Evolutionary conservation across 2,797 vertebrate species (phyloP).

Genomic region (Ataeniobius toweri): DNA sequence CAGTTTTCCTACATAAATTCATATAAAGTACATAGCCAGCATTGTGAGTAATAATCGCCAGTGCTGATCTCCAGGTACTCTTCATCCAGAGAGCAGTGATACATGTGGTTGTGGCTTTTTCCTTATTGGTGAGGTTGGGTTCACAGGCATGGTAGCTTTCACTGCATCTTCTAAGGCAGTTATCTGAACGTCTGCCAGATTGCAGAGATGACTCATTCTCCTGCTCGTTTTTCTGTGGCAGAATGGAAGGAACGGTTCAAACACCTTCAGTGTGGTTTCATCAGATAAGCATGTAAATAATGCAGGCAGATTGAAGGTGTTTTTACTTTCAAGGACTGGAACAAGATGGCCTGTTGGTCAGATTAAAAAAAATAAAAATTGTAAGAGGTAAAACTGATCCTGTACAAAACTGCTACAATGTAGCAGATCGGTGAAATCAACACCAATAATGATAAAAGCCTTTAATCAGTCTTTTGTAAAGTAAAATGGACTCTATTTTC

Average conservation of each 20-base stretch:
- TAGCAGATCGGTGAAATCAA: background rate
- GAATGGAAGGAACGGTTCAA: background rate
- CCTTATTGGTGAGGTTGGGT: background rate
- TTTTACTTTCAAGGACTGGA: background rate
- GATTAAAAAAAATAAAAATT: background rate
- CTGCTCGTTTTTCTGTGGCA: background rate
- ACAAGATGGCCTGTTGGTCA: background rate
- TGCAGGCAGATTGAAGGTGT: background rate
- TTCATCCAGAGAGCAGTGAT: background rate
- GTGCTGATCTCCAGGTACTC: background rate
- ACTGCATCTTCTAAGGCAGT: background rate
- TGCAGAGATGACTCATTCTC: background rate
- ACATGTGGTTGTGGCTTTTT: background rate
- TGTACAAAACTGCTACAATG: background rate
- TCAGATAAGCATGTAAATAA: background rate
- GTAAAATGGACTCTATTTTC: background rate
- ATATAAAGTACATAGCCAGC: background rate
- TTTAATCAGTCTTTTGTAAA: background rate
- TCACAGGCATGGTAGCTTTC: background rate
- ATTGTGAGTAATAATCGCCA: background rate
- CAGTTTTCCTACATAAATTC: background rate
- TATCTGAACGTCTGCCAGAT: background rate
- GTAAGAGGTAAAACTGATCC: background rate
- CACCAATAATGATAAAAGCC: background rate
- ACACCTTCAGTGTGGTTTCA: background rate